phyloP scores from a whole-genome alignment of 2,888 invertebrate species.

The Zaprionus lineosus region DNA sequence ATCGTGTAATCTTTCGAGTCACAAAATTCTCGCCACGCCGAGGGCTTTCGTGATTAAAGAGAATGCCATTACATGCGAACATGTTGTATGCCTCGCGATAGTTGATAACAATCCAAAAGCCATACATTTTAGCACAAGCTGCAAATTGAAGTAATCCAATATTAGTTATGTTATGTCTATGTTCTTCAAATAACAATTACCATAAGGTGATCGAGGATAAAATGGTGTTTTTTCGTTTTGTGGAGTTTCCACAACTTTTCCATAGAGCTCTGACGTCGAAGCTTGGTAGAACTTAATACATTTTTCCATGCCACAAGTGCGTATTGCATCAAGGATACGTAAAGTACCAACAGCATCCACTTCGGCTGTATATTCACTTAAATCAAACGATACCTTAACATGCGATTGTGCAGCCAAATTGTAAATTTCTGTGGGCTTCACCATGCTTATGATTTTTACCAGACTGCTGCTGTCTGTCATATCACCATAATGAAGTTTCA shows the following conservation, averaged over 20 bases:
- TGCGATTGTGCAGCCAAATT: slow-evolving; percentile 99
- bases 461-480: slow-evolving; percentile 98
- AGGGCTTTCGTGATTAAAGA: slow-evolving; percentile 98
- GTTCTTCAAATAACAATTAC: slow-evolving; percentile 86
- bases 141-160: slow-evolving; percentile 32
- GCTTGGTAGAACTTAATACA: slow-evolving; percentile 96
- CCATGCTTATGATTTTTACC: slow-evolving; percentile 89
- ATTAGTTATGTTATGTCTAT: too few relatives aligned
- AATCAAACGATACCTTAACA: slow-evolving; percentile 99
- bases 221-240: slow-evolving; percentile 98
- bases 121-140: slow-evolving; percentile 98
- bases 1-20: slow-evolving; percentile 98
- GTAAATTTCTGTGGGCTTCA: slow-evolving; percentile 95
- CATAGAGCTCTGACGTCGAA: slow-evolving; percentile 97
- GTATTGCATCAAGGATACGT: slow-evolving; percentile 94
- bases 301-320: slow-evolving; percentile 92
- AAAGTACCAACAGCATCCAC: slow-evolving; percentile 98
- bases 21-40: slow-evolving; percentile 98
- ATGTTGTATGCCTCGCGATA: slow-evolving; percentile 97
- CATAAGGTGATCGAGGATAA: slow-evolving; percentile 97
- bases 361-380: slow-evolving; percentile 99
- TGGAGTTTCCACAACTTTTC: slow-evolving; percentile 95
- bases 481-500: slow-evolving; percentile 99
- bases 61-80: slow-evolving; percentile 97
- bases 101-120: slow-evolving; percentile 97